Evolutionary conservation across 2,888 invertebrate species (phyloP).

Genomic region (Carterocephalus palaemon): DNA sequence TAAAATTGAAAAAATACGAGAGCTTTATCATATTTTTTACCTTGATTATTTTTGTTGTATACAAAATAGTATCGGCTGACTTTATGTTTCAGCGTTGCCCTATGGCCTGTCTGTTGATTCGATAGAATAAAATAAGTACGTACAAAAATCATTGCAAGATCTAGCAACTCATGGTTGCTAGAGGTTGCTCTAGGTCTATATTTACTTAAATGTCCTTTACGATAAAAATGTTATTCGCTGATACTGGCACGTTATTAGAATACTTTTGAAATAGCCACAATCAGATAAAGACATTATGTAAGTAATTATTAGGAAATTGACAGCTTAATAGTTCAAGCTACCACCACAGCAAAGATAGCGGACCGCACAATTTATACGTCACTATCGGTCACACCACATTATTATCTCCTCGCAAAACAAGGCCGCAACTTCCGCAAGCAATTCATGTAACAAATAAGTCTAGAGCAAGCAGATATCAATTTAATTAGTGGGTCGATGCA

Average conservation of each 20-base stretch:
- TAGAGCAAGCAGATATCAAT: conserved; percentile 37
- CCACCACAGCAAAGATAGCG: not conserved
- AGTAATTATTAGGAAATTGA: conserved; percentile 9
- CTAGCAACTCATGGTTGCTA: no score
- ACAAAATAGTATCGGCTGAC: no score
- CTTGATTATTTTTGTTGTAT: no score
- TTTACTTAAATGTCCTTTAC: no score
- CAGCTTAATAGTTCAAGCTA: no score
- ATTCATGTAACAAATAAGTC: conserved; percentile 19
- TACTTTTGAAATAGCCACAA: conserved; percentile 13
- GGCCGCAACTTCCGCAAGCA: conserved; percentile 23
- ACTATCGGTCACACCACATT: conserved; percentile 5
- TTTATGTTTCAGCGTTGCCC: no score
- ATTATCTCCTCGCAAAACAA: conserved; percentile 8
- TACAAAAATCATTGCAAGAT: not conserved
- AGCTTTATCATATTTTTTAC: no score
- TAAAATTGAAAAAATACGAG: no score
- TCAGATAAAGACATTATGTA: conserved; percentile 8
- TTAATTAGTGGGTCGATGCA: conserved; percentile 46
- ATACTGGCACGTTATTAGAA: conserved; percentile 4
- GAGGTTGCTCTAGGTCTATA: no score
- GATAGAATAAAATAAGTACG: conserved; percentile 4
- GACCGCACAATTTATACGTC: not conserved
- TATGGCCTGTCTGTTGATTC: no score
- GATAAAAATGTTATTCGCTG: conserved; percentile 3